Conservation (phyloP, 2,888 invertebrate species). For the Trilocha varians region DNA sequence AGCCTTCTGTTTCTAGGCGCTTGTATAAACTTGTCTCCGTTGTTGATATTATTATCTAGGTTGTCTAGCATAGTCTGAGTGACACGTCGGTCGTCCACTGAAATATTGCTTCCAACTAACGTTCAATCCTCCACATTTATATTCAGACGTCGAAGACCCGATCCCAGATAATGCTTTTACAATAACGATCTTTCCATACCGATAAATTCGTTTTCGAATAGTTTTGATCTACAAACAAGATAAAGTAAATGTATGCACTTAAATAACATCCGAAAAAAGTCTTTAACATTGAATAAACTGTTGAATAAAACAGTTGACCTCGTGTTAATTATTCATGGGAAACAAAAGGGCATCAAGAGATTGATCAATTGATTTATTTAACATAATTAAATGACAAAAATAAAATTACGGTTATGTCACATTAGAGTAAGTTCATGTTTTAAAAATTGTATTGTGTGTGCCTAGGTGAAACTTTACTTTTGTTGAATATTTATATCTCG, state of each 20-base stretch:
- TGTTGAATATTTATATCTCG: too few relatives aligned
- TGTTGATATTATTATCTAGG: neutral
- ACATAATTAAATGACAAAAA: too few relatives aligned
- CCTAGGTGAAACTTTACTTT: too few relatives aligned
- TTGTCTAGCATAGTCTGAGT: conserved; percentile 10
- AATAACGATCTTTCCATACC: conserved; percentile 57
- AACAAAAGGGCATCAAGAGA: neutral
- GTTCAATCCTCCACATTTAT: conserved; percentile 49
- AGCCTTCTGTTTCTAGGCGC: too few relatives aligned
- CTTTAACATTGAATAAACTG: conserved; percentile 20
- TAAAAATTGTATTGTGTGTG: too few relatives aligned
- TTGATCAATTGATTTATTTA: too few relatives aligned
- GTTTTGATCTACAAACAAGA: conserved; percentile 35
- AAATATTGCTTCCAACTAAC: conserved; percentile 56
- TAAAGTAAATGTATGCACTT: conserved; percentile 27
- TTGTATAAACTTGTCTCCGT: too few relatives aligned
- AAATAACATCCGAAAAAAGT: conserved; percentile 25
- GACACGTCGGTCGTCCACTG: conserved; percentile 31
- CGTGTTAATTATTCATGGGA: conserved; percentile 11
- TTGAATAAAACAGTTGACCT: conserved; percentile 12
- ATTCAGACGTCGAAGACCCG: conserved; percentile 47
- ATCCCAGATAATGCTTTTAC: conserved; percentile 65
- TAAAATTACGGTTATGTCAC: too few relatives aligned
- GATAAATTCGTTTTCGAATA: conserved; percentile 52
- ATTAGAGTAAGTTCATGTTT: too few relatives aligned